Base-by-base conservation (phyloP, 2,113 vertebrate species). In the Melanerpes aurifrons region DNA sequence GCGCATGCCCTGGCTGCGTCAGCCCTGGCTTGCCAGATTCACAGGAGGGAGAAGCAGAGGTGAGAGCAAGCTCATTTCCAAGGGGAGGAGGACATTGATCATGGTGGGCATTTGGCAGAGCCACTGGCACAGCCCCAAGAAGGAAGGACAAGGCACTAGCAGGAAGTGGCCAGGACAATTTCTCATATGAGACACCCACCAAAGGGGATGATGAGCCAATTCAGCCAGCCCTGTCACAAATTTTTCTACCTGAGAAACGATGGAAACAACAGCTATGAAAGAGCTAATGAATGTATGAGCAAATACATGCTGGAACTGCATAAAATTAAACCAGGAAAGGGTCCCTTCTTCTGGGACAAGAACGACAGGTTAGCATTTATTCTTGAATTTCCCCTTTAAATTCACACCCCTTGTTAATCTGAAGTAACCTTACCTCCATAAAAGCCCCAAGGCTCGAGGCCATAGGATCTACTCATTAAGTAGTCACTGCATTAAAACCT, bases 1-100 rank as follows among this genome's bases (percentile, higher is more conserved):
- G 28, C 0, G 2, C 4, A 3, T 2, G 0, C 29, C 57, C 50
- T 1, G 19, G 10, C 1, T 1, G 6, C 6, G 5, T 3, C 1
- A 1, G 73, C 15, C 40, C 6, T 0, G 0, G 16, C 37, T 31
- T 29, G 74, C 59, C 85, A 67, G 54, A 12, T 1, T 22, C 3
- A 3, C 47, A 29, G n/a, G 37, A 71, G 25, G 66, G 61, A 29
- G 58, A 12, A 26, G 79, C 57, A 71, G 43, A 32, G 79, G 25
- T 0, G 2, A 72, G 32, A 68, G 53, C 17, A 13, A 61, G 79
- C 79, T 59, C 88, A 73, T 75, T 20, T 80, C 75, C 71, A 6
- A 22, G 29, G 35, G 50, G 9, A 92, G 35, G 8, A 87, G 26
- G 64, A 72, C 61, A 73, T 53, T 0, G 0, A 62, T 1, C 0